A percentile compares a stretch with the other conserved stretches of the same genome.
These are phyloP conservation scores for Champsocephalus gunnari DNA, from an alignment of 2,797 vertebrate genomes.

Conservation along the genomic window DNA sequence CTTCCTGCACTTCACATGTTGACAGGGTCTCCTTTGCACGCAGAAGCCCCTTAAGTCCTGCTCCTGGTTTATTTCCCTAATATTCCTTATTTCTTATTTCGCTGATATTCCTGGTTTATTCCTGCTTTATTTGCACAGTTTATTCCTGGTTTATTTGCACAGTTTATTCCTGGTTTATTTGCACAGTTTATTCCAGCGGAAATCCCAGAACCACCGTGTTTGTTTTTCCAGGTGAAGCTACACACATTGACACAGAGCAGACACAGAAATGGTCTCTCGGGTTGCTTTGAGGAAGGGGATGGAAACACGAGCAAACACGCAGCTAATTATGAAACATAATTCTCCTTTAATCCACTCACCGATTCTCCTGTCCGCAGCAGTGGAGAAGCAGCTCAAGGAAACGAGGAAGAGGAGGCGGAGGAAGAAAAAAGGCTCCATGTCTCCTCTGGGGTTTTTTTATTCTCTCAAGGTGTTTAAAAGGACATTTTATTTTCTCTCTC, in stretches of 20 bases:
- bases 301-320: neutral
- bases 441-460: neutral
- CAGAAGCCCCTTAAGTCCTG: neutral
- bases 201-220: slow-evolving; percentile 2
- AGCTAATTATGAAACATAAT: neutral
- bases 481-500: slow-evolving; percentile 39
- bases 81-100: neutral
- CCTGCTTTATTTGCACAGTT: neutral
- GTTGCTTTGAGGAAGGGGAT: slow-evolving; percentile 7
- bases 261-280: neutral
- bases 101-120: neutral
- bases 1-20: neutral
- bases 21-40: neutral
- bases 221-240: slow-evolving; percentile 52
- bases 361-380: slow-evolving; percentile 63
- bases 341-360: slow-evolving; percentile 60
- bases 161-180: neutral
- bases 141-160: neutral
- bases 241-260: slow-evolving; percentile 15
- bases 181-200: neutral
- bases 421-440: slow-evolving; percentile 57
- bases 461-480: slow-evolving; percentile 29
- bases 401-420: slow-evolving; percentile 35
- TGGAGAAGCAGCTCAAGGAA: slow-evolving; percentile 39
- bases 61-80: no score